Percentiles rank a stretch among this genome's conserved stretches.
phyloP scores from a whole-genome alignment of 2,113 vertebrate genomes.

The Numenius arquata region DNA sequence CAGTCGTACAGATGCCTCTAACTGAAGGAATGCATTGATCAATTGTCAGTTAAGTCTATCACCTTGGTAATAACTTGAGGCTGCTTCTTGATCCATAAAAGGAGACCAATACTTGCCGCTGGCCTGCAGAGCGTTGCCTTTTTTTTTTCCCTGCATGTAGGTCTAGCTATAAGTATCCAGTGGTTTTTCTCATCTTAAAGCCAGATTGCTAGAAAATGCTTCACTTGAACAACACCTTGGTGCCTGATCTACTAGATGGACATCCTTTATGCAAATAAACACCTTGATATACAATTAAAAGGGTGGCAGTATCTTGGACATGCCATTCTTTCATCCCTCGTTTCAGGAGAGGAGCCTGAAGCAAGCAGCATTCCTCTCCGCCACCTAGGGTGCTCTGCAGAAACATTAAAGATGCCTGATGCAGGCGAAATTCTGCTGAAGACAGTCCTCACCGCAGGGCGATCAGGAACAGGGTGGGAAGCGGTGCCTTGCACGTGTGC shows the following conservation, averaged over 20 bases:
- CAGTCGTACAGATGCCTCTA: not conserved
- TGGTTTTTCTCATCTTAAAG: not conserved
- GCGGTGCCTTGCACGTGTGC: not conserved
- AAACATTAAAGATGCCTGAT: not conserved
- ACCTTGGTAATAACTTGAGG: not conserved
- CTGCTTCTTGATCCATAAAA: not conserved
- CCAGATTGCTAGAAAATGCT: not conserved
- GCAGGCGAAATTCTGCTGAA: not conserved
- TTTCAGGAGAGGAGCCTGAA: not conserved
- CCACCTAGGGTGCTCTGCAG: not conserved
- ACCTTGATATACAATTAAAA: not conserved
- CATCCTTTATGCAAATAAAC: not conserved
- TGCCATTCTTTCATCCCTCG: not conserved
- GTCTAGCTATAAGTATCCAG: not conserved
- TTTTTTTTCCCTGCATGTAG: not conserved
- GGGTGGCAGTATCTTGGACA: not conserved
- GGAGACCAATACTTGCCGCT: not conserved
- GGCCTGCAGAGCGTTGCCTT: not conserved
- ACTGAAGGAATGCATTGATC: not conserved
- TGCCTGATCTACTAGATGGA: not conserved
- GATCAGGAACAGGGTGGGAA: not conserved
- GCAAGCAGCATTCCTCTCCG: not conserved
- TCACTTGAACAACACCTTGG: not conserved
- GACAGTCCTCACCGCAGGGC: rapidly evolving
- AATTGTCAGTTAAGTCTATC: not conserved